Evolutionary conservation across 2,888 invertebrate genomes (phyloP), one percentile per base, ranked within the genome.

Genomic region (Tiliacea citrago): DNA sequence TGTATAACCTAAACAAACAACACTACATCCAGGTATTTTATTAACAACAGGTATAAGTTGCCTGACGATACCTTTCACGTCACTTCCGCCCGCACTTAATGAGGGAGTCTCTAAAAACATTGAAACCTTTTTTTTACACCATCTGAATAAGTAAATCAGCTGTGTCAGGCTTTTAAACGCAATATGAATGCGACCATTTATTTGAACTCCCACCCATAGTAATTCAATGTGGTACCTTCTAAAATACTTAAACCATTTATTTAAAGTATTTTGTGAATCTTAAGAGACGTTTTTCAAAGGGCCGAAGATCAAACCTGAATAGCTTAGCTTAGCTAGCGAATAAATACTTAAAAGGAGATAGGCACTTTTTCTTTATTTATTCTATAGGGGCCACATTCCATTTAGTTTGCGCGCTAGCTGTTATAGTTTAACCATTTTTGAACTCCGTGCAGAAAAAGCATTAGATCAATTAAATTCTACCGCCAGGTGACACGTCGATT

Each of bases 231-330:
- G 84, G 84, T 82, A 82, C 74, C 85, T 81, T 89, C 80, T 87
- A 86, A 89, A 87, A 88, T 83, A 90, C n/a, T n/a, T n/a, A 90
- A 89, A 89, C 85, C 88, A 90, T 92, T 91, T 88, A 88, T 84
- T 89, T 90, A 89, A 88, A 87, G 85, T 91, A 90, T 91, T 92
- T 88, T 89, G 84, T 87, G 86, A 92, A 90, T 91, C 86, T 89
- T 89, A 90, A 91, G 88, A 92, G 87, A 86, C 89, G 84, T 91
- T 90, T n/a, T 91, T 91, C 89, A 91, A 92, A 93, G 90, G 89
- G 89, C 89, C 89, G 81, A 90, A 92, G 90, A 94, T 94, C 91
- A 92, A 94, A n/a, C n/a, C n/a, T n/a, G n/a, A n/a, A n/a, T n/a
- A n/a, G n/a, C n/a, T n/a, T n/a, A n/a, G n/a, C n/a, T n/a, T n/a